Evolutionary conservation across 23 tunicate genomes (phyloP), one percentile per base, ranked within the genome.

Genomic region (Styela plicata): DNA sequence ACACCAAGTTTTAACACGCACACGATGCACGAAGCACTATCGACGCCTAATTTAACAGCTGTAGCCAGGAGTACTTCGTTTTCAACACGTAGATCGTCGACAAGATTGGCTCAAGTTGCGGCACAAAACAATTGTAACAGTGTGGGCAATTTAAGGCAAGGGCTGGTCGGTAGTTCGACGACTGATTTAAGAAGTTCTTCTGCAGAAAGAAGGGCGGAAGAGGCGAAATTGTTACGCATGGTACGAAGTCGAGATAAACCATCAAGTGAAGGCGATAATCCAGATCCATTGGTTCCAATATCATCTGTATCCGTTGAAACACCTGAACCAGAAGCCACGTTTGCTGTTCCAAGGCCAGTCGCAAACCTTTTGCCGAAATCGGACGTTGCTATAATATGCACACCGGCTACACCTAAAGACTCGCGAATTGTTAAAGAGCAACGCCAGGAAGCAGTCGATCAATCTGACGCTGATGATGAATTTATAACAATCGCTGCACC

Each of bases 1-100:
- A 24, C 78, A 28, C 34, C 77, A 31, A 22, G 34, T 27, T 63
- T 31, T 29, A 44, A 31, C 25, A 21, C 2, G 81, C 63, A 52
- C n/a, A 7, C 37, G 5, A 33, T 53, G 26, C 81, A 76, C 81
- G 52, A 73, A 28, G 66, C 81, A 24, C 27, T 36, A 25, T 76
- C 81, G 13, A 76, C 81, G 26, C 81, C 81, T 44, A 44, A 76
- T 44, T 76, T 76, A 57, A 2, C 66, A 57, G 64, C 29, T 3
- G 7, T 66, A 24, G 70, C 31, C 29, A 66, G 70, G 7, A 66
- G 31, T 27, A 27, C 29, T 10, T 24, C 70, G 31, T 66, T 66
- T 13, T 5, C 57, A 44, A 5, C 57, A 13, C 7, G 57, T 5
- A 44, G 57, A 13, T 44, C 57, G 7, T 44, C 57, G 10, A 44